Base-by-base conservation (phyloP, 2,888 invertebrate species). In the Trachelus stipa region DNA sequence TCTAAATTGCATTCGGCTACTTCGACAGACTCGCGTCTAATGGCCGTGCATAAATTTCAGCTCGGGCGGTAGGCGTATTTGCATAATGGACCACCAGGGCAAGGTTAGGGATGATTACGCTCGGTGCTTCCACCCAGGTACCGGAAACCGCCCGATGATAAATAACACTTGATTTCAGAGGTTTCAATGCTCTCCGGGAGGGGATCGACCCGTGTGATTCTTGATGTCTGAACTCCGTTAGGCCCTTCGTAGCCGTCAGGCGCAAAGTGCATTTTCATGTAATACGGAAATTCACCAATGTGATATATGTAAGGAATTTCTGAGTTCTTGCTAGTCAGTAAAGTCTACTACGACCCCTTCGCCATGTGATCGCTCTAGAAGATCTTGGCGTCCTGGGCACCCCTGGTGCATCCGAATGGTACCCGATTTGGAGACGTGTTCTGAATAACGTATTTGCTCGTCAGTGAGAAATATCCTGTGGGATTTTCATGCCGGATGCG, bases 251-350 rank as follows among this genome's bases (percentile, higher is more conserved):
- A 23, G 23, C 23, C 56, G 23, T 56, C 56, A 9, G 56, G 23
- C 56, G 23, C 23, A 56, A 15, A 85, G 83, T 85, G 82, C 79
- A 79, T 85, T 85, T 82, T 78, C 84, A 79, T 83, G 84, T 84
- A 79, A 76, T 75, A 73, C 23, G 56, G 6, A 56, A 56, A 56
- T 56, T 23, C 23, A 1, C 9, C 23, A 23, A 23, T 15, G 56
- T 9, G 23, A 23, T 56, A 23, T 56, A 23, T 56, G 23, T 23
- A 56, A 56, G 56, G 15, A 6, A 6, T 40, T 56, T 23, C 56
- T 23, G 23, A 23, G 56, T 15, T 56, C 56, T 23, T 6, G 23
- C 23, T 9, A 23, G 23, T 56, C 23, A 15, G 15, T 40, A 6
- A 15, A 40, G 40, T 15, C 56, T 56, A 1, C 23, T 15, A 2